Evolutionary conservation across 2,113 vertebrate species (phyloP).

Genomic region (Tiliqua scincoides): DNA sequence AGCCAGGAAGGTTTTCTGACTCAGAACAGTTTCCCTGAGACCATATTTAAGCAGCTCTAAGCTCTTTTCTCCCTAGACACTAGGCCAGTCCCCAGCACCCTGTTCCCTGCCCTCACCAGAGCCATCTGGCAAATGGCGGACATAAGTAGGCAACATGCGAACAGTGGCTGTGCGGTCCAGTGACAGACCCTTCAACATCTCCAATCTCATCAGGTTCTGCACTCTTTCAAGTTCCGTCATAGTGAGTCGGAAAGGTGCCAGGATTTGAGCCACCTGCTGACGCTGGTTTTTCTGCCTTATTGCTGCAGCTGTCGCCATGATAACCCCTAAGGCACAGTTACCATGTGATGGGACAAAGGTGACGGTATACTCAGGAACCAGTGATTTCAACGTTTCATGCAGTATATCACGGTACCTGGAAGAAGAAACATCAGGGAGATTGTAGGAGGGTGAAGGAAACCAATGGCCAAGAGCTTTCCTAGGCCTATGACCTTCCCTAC

Average conservation of each 20-base stretch:
- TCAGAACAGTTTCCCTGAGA: neutral
- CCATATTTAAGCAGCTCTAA: neutral
- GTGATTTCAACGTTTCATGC: slow-evolving; percentile 57
- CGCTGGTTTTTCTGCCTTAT: slow-evolving; percentile 61
- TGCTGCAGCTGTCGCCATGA: slow-evolving; percentile 84
- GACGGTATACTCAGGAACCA: slow-evolving; percentile 77
- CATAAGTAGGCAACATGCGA: slow-evolving; percentile 79
- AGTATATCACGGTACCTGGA: slow-evolving; percentile 79
- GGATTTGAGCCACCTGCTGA: slow-evolving; percentile 48
- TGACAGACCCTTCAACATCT: slow-evolving; percentile 76
- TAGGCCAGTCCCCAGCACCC: neutral
- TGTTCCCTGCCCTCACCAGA: slow-evolving; percentile 62
- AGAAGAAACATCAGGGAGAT: neutral
- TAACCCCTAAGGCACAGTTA: slow-evolving; percentile 80
- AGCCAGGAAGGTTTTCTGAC: neutral
- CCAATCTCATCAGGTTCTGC: slow-evolving; percentile 71
- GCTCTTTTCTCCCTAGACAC: neutral
- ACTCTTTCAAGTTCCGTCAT: slow-evolving; percentile 24
- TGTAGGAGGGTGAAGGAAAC: fast-evolving
- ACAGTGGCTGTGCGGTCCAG: slow-evolving; percentile 44
- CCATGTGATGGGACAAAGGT: slow-evolving; percentile 76
- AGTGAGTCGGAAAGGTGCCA: slow-evolving; percentile 68
- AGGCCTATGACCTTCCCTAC: neutral
- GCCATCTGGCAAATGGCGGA: slow-evolving; percentile 70
- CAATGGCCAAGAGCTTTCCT: too few species aligned